Conservation (phyloP, 2,797 vertebrate species). For the Columba guinea region DNA sequence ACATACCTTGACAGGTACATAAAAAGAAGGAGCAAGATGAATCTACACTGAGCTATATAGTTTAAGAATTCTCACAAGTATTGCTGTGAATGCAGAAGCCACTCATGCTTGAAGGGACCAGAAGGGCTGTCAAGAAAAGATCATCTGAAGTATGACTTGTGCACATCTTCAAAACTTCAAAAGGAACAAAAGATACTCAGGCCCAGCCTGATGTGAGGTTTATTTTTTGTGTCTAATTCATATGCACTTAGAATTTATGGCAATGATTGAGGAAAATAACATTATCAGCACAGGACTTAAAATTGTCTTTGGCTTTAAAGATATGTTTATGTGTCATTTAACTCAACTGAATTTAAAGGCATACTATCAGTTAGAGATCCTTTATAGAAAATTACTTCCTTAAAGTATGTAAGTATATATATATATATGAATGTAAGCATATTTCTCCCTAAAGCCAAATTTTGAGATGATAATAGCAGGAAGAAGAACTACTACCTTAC, state of each 20-base stretch:
- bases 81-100: neutral
- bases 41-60: neutral
- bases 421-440: neutral
- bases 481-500: neutral
- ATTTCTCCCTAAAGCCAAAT: neutral
- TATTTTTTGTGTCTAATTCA: neutral
- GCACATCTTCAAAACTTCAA: neutral
- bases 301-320: neutral
- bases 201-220: neutral
- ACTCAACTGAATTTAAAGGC: neutral
- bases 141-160: neutral
- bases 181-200: neutral
- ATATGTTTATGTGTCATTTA: neutral
- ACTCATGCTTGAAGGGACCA: neutral
- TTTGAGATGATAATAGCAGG: neutral
- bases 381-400: neutral
- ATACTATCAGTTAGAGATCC: neutral
- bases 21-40: neutral
- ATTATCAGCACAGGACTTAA: neutral
- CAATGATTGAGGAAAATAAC: neutral
- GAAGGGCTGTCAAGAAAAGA: neutral
- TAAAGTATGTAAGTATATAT: neutral
- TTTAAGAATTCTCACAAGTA: neutral
- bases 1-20: neutral
- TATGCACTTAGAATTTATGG: neutral